A percentile compares a stretch with the other conserved stretches of the same genome.
Conservation (phyloP, 2,113 vertebrate species). For the Eonycteris spelaea region DNA sequence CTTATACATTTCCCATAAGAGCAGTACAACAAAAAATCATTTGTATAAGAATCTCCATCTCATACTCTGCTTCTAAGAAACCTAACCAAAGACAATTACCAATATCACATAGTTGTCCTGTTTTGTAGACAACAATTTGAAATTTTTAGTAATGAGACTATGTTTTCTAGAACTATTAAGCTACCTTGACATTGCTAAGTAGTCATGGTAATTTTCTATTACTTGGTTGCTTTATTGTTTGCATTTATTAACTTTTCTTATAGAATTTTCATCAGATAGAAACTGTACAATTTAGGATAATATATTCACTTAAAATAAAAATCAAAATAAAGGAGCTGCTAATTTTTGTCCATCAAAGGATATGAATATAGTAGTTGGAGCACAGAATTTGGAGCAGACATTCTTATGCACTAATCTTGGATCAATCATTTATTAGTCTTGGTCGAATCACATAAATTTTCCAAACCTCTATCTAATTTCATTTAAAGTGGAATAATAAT, state of each 20-base stretch:
- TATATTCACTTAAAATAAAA: background rate
- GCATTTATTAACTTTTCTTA: background rate
- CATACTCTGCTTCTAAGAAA: background rate
- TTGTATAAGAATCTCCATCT: background rate
- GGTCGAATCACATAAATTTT: background rate
- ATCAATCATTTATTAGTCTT: background rate
- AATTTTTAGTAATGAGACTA: background rate
- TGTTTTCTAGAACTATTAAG: background rate
- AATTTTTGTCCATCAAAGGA: background rate
- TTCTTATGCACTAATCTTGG: background rate
- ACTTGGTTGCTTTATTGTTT: background rate
- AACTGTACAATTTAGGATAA: background rate
- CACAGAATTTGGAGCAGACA: background rate
- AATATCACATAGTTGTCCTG: background rate
- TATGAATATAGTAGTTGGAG: background rate
- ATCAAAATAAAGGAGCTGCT: background rate
- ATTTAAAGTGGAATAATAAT: background rate
- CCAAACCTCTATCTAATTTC: background rate
- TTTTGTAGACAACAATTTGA: background rate
- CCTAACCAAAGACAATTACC: background rate
- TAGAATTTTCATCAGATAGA: background rate
- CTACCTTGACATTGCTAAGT: background rate
- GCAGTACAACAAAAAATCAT: background rate
- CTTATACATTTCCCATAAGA: background rate
- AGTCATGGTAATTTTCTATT: background rate